These are phyloP conservation scores for Oreochromis spilurus DNA, from an alignment of 2,113 vertebrate species.

Conservation along the genomic window DNA sequence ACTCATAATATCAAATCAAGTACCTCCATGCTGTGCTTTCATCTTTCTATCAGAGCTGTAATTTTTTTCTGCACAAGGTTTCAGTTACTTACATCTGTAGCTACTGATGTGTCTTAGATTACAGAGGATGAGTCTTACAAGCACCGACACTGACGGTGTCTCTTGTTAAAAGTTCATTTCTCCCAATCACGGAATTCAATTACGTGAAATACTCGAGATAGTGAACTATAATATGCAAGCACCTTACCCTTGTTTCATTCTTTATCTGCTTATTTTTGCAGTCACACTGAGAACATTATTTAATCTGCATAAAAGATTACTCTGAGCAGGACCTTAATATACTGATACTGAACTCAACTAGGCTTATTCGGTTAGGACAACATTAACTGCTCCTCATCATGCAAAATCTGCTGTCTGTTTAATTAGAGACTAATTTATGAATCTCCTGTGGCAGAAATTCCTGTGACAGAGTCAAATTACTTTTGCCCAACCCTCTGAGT, in stretches of 20 bases:
- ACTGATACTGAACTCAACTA: background rate
- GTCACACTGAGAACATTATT: background rate
- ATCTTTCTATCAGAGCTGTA: background rate
- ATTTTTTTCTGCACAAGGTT: background rate
- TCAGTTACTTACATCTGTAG: background rate
- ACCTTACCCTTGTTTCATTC: background rate
- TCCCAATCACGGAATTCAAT: background rate
- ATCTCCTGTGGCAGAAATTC: constrained; percentile 34
- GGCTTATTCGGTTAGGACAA: constrained; percentile 4
- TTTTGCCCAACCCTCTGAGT: constrained; percentile 2
- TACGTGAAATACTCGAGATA: background rate
- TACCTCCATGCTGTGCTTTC: background rate
- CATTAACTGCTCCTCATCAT: background rate
- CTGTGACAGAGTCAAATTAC: constrained; percentile 38
- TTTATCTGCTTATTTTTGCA: background rate
- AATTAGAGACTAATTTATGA: constrained; percentile 40
- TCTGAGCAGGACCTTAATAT: background rate
- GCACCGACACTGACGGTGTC: background rate
- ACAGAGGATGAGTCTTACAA: background rate
- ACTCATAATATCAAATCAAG: background rate
- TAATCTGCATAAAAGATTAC: background rate
- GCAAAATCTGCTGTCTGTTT: constrained; percentile 24
- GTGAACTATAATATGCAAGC: background rate
- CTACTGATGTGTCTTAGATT: background rate
- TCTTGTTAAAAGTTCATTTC: background rate